A percentile compares a stretch with the other conserved stretches of the same genome.
Conservation (phyloP, 1,140 invertebrate genomes). For the Platorchestia sp. region DNA sequence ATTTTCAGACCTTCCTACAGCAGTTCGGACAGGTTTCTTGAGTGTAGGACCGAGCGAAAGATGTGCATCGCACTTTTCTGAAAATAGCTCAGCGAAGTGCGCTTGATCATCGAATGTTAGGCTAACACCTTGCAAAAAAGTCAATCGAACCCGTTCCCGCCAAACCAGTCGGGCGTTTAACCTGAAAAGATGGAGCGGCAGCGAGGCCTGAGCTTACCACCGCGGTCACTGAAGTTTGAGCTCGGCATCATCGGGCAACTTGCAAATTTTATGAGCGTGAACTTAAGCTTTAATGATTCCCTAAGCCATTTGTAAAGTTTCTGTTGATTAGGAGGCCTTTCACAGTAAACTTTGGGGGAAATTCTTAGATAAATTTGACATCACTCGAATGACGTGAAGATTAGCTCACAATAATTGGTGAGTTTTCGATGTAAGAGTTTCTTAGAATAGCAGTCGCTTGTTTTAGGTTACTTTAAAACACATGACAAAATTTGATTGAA, state of each 20-base stretch:
- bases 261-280: neutral
- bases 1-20: neutral
- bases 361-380: neutral
- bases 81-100: constrained; percentile 18
- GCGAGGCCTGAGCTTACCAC: neutral
- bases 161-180: constrained; percentile 51
- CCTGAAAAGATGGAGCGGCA: constrained; percentile 46
- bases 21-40: neutral
- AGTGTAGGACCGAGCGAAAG: neutral
- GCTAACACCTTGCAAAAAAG: constrained; percentile 50
- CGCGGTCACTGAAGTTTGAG: neutral
- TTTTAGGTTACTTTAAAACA: neutral
- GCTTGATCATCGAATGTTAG: constrained; percentile 47
- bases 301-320: neutral
- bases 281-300: neutral
- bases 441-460: neutral
- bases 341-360: neutral
- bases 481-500: neutral
- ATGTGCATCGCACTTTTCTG: neutral
- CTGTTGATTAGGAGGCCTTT: neutral
- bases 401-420: neutral
- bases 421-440: neutral
- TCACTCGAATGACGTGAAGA: neutral
- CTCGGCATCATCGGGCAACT: neutral
- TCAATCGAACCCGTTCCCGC: constrained; percentile 51